Evolutionary conservation across 1,140 invertebrate genomes (phyloP), one percentile per base, ranked within the genome.

Genomic region (Cryptotermes secundus): DNA sequence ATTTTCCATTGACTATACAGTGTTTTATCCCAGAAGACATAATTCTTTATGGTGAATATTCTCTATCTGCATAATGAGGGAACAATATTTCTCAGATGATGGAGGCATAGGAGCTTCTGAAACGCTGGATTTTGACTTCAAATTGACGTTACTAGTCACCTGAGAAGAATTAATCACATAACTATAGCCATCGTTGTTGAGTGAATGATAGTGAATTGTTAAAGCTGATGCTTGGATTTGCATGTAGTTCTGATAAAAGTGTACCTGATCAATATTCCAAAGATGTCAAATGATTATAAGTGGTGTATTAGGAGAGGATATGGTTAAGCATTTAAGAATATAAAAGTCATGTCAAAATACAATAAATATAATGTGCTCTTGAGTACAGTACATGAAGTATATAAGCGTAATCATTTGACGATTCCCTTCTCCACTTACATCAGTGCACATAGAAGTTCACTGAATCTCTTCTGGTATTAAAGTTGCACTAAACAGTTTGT

Each of bases 361-460:
- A 65, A 83, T 38, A 83, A 83, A 83, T 83, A 83, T 83, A 83
- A 83, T 83, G 59, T 79, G 49, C 49, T 72, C 53, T 83, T 42
- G 2, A 35, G 34, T 83, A 83, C 59, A n/a, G n/a, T 59, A 83
- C 49, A 83, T 59, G 82, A 83, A 83, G 34, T 83, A 83, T 72
- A 35, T 83, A 65, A 59, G 53, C 53, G 34, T 65, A 83, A 83
- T 83, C 6, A 24, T 34, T 83, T 72, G 7, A 79, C 72, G 34
- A 53, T 83, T n/a, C 12, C 42, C 80, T 81, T 81, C 80, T 82
- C 45, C 7, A 53, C 53, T 22, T 49, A 53, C 34, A 19, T 42
- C 38, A 45, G 81, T 82, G 81, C 42, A 49, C 81, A 53, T 10
- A 72, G 59, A 72, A n/a, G 59, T 72, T 31, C n/a, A 31, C 59